A percentile compares a stretch with the other conserved stretches of the same genome.
These are phyloP conservation scores for Falco novaeseelandiae DNA, from an alignment of 2,797 vertebrate species.

Conservation along the genomic window DNA sequence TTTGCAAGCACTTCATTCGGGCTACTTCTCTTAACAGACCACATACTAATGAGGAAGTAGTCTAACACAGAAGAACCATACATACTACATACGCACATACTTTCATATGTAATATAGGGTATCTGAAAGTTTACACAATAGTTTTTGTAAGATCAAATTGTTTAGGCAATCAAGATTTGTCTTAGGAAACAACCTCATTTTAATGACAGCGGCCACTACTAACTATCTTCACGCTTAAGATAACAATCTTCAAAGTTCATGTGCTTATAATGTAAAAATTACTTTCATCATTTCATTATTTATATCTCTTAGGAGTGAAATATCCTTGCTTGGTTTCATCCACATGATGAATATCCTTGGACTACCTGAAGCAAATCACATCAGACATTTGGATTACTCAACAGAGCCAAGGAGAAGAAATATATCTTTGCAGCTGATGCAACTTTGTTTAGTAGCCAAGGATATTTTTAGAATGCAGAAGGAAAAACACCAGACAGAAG, in stretches of 20 bases:
- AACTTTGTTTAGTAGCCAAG: conserved; percentile 3
- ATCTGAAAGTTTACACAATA: not conserved
- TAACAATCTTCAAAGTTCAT: not conserved
- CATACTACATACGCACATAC: not conserved
- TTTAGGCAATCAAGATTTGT: not conserved
- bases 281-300: not conserved
- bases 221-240: not conserved
- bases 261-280: not conserved
- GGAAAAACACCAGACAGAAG: not conserved
- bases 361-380: not conserved
- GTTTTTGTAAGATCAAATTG: not conserved
- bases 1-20: not conserved
- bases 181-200: not conserved
- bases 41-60: not conserved
- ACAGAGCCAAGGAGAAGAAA: not conserved
- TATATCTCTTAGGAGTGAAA: not conserved
- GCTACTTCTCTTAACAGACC: not conserved
- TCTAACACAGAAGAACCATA: not conserved
- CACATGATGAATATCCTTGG: not conserved
- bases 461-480: conserved; percentile 33
- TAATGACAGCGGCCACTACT: not conserved
- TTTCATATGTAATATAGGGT: not conserved
- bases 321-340: not conserved
- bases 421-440: not conserved
- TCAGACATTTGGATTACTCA: not conserved